A percentile compares a stretch with the other conserved stretches of the same genome.
phyloP scores from a whole-genome alignment of 2,888 invertebrate genomes.

The Meiosimyza decipiens region DNA sequence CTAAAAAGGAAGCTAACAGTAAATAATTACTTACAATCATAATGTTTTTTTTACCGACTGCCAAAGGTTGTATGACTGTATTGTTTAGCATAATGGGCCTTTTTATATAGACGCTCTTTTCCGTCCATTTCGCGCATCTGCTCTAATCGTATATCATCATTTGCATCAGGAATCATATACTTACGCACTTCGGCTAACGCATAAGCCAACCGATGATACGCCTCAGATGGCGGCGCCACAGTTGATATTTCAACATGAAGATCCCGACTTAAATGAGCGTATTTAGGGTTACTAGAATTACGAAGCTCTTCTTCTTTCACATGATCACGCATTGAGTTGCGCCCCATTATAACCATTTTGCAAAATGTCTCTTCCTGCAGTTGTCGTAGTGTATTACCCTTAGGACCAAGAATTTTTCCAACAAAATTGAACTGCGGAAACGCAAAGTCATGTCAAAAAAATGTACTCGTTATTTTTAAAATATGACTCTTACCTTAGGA shows the following conservation, averaged over 20 bases:
- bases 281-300: constrained; percentile 89
- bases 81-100: constrained; percentile 60
- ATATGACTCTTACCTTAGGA: constrained; percentile 51
- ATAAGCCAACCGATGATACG: constrained; percentile 85
- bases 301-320: constrained; percentile 93
- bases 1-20: constrained; percentile 43
- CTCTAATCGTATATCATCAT: constrained; percentile 63
- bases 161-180: constrained; percentile 80
- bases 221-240: constrained; percentile 90
- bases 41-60: constrained; percentile 51
- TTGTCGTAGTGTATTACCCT: constrained; percentile 90
- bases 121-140: constrained; percentile 64
- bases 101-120: constrained; percentile 63
- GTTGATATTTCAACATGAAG: constrained; percentile 93
- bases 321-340: constrained; percentile 94
- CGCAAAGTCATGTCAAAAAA: constrained; percentile 68
- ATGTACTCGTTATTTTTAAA: constrained; percentile 37
- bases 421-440: constrained; percentile 83
- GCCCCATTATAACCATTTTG: constrained; percentile 93
- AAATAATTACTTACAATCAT: not conserved
- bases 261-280: constrained; percentile 89
- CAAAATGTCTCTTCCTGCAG: constrained; percentile 95
- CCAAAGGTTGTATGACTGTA: constrained; percentile 58
- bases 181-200: constrained; percentile 83
- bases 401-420: constrained; percentile 92